Evolutionary conservation across 2,888 invertebrate genomes (phyloP), one percentile per base, ranked within the genome.

Genomic region (Cantharis flavilabris): DNA sequence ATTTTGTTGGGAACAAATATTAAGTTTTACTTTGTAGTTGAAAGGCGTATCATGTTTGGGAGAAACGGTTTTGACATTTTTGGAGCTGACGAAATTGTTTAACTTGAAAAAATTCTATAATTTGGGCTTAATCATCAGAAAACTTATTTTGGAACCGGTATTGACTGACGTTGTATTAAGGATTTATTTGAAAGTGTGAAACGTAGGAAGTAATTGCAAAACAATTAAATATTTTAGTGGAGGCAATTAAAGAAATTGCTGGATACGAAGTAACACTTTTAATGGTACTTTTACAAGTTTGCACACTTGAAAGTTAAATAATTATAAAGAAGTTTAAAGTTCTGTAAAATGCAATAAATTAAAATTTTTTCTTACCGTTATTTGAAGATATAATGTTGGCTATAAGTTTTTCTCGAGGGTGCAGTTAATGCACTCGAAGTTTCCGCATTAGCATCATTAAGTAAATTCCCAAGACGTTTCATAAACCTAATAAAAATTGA

Each of bases 381-480:
- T 81, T 82, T 80, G 82, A 81, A 81, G 80, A 80, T 79, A 77
- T 79, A 79, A 80, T 82, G 81, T 79, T 81, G 78, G 77, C 73
- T 77, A 71, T 80, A 75, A 74, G 79, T 79, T 78, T 70, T 64
- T 80, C 83, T 81, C 83, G 67, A 9, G 82, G 77, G 84, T 80
- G 81, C 72, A 81, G 81, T 84, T 83, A 77, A 73, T 72, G 77
- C 77, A 77, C 72, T 78, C 78, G 80, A 78, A 80, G 78, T 74
- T 72, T 79, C 80, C 75, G 79, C 82, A 84, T 84, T 83, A 84
- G 80, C 82, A 82, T 81, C 79, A 80, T 81, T 82, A 76, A 80
- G 76, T 73, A 70, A 70, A 72, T 79, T 81, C 80, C 62, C 76
- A 79, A 80, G 76, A 69, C 30, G 62, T 72, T 70, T 72, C 26